phyloP scores from a whole-genome alignment of 2,113 vertebrate species.

The human (Homo sapiens) region GRCh38 chr20:61599001-61599500 shows the following conservation, averaged over 20 bases:
- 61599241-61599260: background rate
- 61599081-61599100: background rate
- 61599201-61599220: background rate
- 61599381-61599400: too few species aligned
- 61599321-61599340: background rate
- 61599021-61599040: background rate
- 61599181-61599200: background rate
- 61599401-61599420: background rate
- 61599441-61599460: background rate
- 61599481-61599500: background rate
- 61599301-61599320: background rate
- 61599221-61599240: background rate
- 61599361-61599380: background rate
- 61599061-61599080: background rate
- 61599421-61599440: background rate
- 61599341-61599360: fast-evolving
- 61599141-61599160: background rate
- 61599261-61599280: too few species aligned
- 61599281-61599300: background rate
- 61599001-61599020: fast-evolving
- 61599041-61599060: too few species aligned
- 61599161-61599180: too few species aligned
- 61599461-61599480: background rate
- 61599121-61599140: too few species aligned
- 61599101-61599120: background rate